Percentiles rank a stretch among this genome's conserved stretches.
phyloP scores from a whole-genome alignment of 1,140 invertebrate species.

The Macrobrachium nipponense region DNA sequence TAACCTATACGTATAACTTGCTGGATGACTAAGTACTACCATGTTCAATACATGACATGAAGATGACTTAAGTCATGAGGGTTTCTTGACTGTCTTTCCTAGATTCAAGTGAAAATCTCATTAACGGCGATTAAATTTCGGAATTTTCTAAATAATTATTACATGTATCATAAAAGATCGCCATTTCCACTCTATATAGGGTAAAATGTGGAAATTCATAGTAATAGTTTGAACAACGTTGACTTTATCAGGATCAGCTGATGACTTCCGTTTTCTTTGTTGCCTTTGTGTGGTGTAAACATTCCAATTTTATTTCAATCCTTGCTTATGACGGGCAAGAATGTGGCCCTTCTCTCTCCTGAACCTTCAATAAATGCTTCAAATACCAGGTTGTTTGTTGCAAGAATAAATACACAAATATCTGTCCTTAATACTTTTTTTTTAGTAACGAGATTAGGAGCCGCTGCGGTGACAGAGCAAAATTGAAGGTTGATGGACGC shows the following conservation, averaged over 20 bases:
- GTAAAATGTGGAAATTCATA: neutral
- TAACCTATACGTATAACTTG: too few species aligned
- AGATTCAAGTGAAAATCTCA: too few species aligned
- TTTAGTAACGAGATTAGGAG: neutral
- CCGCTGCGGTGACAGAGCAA: conserved; percentile 33
- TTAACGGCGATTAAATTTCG: too few species aligned
- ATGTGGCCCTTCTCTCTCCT: neutral
- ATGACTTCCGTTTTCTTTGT: neutral
- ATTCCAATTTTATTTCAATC: neutral
- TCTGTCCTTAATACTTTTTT: neutral
- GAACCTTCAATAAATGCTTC: neutral
- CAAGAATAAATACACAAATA: neutral
- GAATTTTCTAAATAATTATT: too few species aligned
- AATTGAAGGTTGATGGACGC: conserved; percentile 36
- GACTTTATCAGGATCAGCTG: neutral
- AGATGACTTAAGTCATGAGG: too few species aligned
- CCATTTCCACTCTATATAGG: too few species aligned
- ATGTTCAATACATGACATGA: too few species aligned
- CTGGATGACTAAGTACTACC: too few species aligned
- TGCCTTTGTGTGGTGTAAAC: conserved; percentile 41
- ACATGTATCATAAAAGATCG: too few species aligned
- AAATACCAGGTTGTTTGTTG: neutral
- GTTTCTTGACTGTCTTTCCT: too few species aligned
- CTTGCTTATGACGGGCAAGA: neutral
- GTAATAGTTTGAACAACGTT: too few species aligned